phyloP scores from a whole-genome alignment of 2,888 invertebrate genomes.

The Mimumesa dahlbomi region DNA sequence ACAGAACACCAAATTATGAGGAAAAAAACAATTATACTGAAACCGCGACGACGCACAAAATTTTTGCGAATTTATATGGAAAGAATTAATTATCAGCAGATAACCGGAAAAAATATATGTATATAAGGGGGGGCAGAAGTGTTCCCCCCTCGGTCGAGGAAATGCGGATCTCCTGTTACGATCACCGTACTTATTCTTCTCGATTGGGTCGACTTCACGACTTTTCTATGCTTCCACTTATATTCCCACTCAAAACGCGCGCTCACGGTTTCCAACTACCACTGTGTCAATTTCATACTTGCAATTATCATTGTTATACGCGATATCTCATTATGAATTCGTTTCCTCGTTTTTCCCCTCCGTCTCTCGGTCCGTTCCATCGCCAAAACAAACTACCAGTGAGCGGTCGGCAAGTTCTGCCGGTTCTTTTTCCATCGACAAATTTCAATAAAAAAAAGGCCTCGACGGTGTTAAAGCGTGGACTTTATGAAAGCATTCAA shows the following conservation, averaged over 20 bases:
- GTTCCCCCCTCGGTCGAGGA: not conserved
- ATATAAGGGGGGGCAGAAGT: too few relatives aligned
- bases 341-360: constrained; percentile 26
- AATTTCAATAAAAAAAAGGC: constrained; percentile 13
- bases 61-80: constrained; percentile 35
- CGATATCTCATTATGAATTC: constrained; percentile 23
- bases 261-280: constrained; percentile 12
- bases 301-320: constrained; percentile 36
- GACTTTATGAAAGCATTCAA: constrained; percentile 32
- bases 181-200: not conserved
- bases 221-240: constrained; percentile 3
- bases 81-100: constrained; percentile 34
- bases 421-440: not conserved
- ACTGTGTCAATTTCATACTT: constrained; percentile 16
- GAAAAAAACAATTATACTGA: constrained; percentile 38
- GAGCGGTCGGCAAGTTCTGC: not conserved
- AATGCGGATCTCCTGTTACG: constrained; percentile 7
- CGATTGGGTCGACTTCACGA: not conserved
- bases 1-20: constrained; percentile 27
- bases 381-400: constrained; percentile 17
- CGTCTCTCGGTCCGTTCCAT: constrained; percentile 25
- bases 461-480: constrained; percentile 15
- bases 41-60: constrained; percentile 53
- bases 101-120: constrained; percentile 42
- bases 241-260: constrained; percentile 44